Percentiles rank a stretch among this genome's conserved stretches.
phyloP scores from a whole-genome alignment of 2,888 invertebrate genomes.

The Seladonia tumulorum region DNA sequence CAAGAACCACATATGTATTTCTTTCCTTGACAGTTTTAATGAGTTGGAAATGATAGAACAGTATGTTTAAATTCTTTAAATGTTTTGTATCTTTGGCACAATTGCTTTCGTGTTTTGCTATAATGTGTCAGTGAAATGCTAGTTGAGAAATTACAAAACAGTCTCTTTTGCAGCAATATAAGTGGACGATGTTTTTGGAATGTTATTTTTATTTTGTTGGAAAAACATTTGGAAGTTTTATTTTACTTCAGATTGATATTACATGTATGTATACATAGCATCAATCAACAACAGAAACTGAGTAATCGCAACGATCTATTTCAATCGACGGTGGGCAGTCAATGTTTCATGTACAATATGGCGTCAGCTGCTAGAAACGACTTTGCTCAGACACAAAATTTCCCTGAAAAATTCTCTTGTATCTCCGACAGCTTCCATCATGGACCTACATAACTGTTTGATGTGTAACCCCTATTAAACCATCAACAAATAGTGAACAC shows the following conservation, averaged over 20 bases:
- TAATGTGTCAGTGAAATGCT: too few relatives aligned
- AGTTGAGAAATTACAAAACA: too few relatives aligned
- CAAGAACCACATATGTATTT: background rate
- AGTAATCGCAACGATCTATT: background rate
- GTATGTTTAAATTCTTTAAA: too few relatives aligned
- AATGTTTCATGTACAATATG: background rate
- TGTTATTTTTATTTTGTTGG: background rate
- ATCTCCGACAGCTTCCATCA: background rate
- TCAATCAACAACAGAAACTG: background rate
- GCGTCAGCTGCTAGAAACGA: slow-evolving; percentile 8
- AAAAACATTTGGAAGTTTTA: background rate
- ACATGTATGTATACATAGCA: background rate
- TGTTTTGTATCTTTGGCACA: too few relatives aligned
- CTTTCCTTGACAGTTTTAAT: background rate
- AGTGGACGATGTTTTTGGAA: background rate
- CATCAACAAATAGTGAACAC: background rate
- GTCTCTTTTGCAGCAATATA: background rate
- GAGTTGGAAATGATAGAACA: too few relatives aligned
- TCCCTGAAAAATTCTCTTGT: background rate
- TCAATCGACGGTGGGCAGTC: slow-evolving; percentile 1
- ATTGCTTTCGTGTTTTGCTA: too few relatives aligned
- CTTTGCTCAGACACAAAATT: background rate
- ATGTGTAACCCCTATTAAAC: background rate
- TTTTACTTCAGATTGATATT: background rate
- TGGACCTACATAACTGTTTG: background rate